These are phyloP conservation scores for Oryzias melastigma DNA, from an alignment of 2,113 vertebrate genomes.

Conservation along the genomic window DNA sequence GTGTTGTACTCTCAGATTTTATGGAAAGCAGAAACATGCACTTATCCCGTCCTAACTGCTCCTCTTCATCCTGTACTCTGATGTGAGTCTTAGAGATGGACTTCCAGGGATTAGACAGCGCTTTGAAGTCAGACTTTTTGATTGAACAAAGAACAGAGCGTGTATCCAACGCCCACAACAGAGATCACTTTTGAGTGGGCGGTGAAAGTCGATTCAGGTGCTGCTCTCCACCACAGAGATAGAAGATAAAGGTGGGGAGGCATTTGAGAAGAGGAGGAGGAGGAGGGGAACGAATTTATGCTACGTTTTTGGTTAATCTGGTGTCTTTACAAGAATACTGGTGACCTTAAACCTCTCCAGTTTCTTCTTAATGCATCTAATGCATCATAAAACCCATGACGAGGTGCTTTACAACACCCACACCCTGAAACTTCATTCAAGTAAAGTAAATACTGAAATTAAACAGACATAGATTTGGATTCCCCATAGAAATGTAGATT, in stretches of 20 bases:
- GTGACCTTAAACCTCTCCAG: slow-evolving; percentile 19
- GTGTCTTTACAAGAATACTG: slow-evolving; percentile 40
- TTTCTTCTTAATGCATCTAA: slow-evolving; percentile 29
- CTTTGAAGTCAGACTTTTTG: slow-evolving; percentile 59
- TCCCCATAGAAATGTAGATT: too few relatives aligned
- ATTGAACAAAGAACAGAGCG: slow-evolving; percentile 48
- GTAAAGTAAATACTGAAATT: neutral
- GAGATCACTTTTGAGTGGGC: slow-evolving; percentile 42
- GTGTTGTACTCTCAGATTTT: neutral
- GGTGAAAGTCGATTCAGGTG: slow-evolving; percentile 48
- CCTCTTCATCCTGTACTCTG: slow-evolving; percentile 57
- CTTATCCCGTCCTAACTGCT: slow-evolving; percentile 16
- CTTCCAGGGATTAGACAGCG: slow-evolving; percentile 46
- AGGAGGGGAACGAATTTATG: slow-evolving; percentile 41
- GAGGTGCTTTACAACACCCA: slow-evolving; percentile 19
- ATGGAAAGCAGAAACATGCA: slow-evolving; percentile 5
- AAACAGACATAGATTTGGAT: too few relatives aligned
- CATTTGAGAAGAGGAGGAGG: slow-evolving; percentile 26
- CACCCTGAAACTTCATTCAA: slow-evolving; percentile 6
- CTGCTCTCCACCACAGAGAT: slow-evolving; percentile 50
- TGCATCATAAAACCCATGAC: slow-evolving; percentile 19
- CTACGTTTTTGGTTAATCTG: slow-evolving; percentile 35
- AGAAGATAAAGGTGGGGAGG: slow-evolving; percentile 38
- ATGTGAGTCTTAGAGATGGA: slow-evolving; percentile 40
- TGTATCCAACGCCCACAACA: slow-evolving; percentile 45